Percentiles rank a stretch among this genome's conserved stretches.
Conservation (phyloP, 2,797 vertebrate genomes). For the Emys orbicularis region DNA sequence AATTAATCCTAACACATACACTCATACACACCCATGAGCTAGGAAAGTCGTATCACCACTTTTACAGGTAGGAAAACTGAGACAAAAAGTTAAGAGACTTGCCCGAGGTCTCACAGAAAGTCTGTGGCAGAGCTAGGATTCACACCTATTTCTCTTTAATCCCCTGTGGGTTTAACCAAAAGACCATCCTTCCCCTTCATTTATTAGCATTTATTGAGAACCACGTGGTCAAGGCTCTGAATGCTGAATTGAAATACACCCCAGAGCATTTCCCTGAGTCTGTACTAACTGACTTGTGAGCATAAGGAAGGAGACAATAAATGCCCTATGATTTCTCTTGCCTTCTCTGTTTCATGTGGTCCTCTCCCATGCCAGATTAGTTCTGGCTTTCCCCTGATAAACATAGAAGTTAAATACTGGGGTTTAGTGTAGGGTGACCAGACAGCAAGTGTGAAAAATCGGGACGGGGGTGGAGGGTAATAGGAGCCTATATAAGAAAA, state of each 20-base stretch:
- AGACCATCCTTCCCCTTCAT: background rate
- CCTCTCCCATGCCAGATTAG: accelerated
- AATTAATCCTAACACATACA: background rate
- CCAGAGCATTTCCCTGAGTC: background rate
- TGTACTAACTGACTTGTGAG: background rate
- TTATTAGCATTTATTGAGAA: background rate
- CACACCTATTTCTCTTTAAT: background rate
- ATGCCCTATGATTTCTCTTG: background rate
- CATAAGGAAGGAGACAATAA: accelerated
- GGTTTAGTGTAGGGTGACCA: too few species aligned
- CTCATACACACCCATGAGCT: accelerated
- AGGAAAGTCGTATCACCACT: background rate
- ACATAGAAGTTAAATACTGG: background rate
- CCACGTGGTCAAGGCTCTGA: background rate
- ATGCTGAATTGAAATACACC: background rate
- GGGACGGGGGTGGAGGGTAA: too few species aligned
- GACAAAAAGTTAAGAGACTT: accelerated
- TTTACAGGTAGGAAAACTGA: accelerated
- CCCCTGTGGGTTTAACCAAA: background rate
- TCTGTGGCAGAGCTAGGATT: accelerated
- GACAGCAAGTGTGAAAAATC: too few species aligned
- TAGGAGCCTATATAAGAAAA: too few species aligned
- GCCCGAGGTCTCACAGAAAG: background rate
- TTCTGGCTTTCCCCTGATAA: conserved; percentile 30
- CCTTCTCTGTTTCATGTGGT: background rate